These are phyloP conservation scores for Nomada goodeniana DNA, from an alignment of 2,888 invertebrate genomes.

Conservation along the genomic window DNA sequence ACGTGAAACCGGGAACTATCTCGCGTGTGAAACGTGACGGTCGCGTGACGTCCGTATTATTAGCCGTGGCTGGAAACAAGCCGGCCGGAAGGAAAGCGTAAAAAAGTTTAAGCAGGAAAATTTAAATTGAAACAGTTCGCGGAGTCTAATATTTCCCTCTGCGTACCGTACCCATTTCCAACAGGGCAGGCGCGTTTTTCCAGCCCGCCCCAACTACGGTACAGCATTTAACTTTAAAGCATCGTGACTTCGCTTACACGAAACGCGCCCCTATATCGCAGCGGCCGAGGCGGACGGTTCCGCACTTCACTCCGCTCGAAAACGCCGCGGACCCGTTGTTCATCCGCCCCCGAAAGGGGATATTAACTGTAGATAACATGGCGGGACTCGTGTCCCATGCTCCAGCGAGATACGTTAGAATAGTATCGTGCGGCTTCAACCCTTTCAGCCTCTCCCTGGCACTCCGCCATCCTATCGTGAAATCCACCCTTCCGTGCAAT, in stretches of 20 bases:
- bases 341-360: conserved; percentile 47
- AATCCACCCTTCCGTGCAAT: conserved; percentile 71
- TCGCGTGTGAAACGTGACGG: not conserved
- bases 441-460: conserved; percentile 64
- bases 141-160: not conserved
- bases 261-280: not conserved
- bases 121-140: conserved; percentile 2
- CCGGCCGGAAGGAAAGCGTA: not conserved
- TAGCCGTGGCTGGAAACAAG: not conserved
- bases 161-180: too few relatives aligned
- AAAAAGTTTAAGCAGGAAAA: not conserved
- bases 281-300: not conserved
- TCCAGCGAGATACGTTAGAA: conserved; percentile 66
- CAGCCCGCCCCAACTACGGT: not conserved
- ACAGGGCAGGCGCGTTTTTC: not conserved
- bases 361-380: conserved; percentile 75
- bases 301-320: not conserved
- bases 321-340: conserved; percentile 8
- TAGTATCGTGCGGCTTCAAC: conserved; percentile 72
- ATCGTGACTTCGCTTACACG: conserved; percentile 10
- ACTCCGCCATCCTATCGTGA: conserved; percentile 48
- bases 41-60: conserved; percentile 24
- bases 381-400: conserved; percentile 48
- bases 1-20: not conserved
- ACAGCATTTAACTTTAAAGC: conserved; percentile 36